These are phyloP conservation scores for Baccha elongata DNA, from an alignment of 2,888 invertebrate genomes.

Conservation along the genomic window DNA sequence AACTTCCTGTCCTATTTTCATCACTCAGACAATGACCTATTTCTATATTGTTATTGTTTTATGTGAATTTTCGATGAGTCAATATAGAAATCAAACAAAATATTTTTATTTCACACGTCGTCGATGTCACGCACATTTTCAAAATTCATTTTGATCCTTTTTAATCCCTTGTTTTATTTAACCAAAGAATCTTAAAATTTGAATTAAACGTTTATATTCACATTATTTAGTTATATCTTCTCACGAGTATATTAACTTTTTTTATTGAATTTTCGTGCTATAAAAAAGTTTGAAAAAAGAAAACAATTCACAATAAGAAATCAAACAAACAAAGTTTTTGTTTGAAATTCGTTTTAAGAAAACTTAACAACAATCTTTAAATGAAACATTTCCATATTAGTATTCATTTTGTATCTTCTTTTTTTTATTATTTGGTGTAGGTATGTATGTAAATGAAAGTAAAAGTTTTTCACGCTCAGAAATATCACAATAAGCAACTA, in stretches of 20 bases:
- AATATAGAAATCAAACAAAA: no score
- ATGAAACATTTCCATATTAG: neutral
- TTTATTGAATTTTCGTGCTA: neutral
- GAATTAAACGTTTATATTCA: no score
- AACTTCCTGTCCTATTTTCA: neutral
- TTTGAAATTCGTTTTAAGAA: neutral
- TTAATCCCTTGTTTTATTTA: no score
- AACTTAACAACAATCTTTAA: neutral
- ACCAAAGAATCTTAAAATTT: no score
- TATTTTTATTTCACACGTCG: no score
- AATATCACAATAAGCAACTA: slow-evolving; percentile 2
- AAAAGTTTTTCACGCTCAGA: slow-evolving; percentile 30
- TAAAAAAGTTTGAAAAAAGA: neutral
- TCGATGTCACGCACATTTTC: no score
- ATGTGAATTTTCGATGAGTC: no score
- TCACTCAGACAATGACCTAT: slow-evolving; percentile 18
- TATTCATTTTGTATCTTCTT: neutral
- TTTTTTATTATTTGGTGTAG: neutral
- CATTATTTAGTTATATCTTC: neutral
- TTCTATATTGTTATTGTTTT: no score
- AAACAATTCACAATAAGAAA: slow-evolving; percentile 2
- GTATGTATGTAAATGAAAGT: slow-evolving; percentile 31
- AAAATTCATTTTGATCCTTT: no score
- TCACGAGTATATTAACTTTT: neutral
- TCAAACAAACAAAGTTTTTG: neutral